phyloP scores from a whole-genome alignment of 2,888 invertebrate species.

The Liopterus haemorrhoidalis region DNA sequence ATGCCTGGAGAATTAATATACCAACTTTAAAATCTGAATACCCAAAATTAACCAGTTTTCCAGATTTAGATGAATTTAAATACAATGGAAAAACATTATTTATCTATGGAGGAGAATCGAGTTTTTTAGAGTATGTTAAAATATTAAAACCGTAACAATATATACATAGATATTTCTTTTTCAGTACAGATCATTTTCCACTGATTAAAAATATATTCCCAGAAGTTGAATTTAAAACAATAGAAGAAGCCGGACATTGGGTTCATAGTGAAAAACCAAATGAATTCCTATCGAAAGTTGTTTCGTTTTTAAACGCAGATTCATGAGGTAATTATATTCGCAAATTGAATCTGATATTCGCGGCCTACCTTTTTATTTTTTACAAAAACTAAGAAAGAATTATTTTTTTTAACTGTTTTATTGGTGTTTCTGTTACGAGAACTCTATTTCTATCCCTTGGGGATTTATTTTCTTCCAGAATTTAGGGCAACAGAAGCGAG shows the following conservation, averaged over 20 bases:
- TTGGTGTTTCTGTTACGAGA: no score
- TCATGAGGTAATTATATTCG: no score
- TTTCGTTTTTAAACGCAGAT: constrained; percentile 60
- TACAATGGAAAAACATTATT: constrained; percentile 73
- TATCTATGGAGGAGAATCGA: constrained; percentile 76
- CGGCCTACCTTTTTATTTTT: no score
- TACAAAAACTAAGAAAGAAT: no score
- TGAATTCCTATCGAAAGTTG: constrained; percentile 62
- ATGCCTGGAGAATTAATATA: constrained; percentile 77
- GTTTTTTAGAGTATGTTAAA: constrained; percentile 64
- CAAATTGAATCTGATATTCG: no score
- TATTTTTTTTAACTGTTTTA: no score
- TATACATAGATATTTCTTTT: constrained; percentile 33
- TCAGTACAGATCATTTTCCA: constrained; percentile 51
- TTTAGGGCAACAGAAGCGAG: no score
- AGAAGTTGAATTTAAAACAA: constrained; percentile 59
- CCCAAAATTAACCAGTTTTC: constrained; percentile 60
- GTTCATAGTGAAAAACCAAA: constrained; percentile 86
- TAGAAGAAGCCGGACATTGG: constrained; percentile 86
- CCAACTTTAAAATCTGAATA: constrained; percentile 64
- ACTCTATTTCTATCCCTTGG: no score
- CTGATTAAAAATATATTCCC: constrained; percentile 69
- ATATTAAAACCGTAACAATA: neutral
- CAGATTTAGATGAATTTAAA: constrained; percentile 43
- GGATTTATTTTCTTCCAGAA: no score